These are phyloP conservation scores for Dromococcyx pavoninus DNA, from an alignment of 2,797 vertebrate species.

Conservation along the genomic window DNA sequence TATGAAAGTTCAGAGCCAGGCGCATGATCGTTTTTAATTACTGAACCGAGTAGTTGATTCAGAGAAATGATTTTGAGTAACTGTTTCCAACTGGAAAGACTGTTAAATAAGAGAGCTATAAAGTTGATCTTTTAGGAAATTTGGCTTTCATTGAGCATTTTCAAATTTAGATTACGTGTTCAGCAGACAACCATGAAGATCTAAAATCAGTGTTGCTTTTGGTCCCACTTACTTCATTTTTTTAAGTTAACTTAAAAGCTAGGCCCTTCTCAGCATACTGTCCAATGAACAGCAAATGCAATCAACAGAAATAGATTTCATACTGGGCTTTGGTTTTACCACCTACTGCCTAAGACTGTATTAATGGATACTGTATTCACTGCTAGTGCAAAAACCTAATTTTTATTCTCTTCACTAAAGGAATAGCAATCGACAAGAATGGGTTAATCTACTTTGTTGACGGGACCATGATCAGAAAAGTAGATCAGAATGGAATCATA, in stretches of 20 bases:
- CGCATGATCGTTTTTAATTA: not conserved
- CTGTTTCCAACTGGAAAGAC: conserved; percentile 19
- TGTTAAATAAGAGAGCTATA: not conserved
- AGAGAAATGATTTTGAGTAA: not conserved
- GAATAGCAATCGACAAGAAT: conserved; percentile 92
- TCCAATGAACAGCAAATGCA: not conserved
- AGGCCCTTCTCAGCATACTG: not conserved
- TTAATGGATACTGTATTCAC: not conserved
- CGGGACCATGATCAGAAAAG: conserved; percentile 95
- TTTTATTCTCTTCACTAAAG: conserved; percentile 71
- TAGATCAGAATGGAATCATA: conserved; percentile 96
- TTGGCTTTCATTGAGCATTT: conserved; percentile 13
- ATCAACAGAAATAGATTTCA: not conserved
- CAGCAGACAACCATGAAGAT: not conserved
- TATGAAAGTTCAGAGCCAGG: not conserved
- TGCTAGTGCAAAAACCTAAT: not conserved
- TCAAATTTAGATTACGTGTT: conserved; percentile 9
- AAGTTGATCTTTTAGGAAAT: conserved; percentile 16
- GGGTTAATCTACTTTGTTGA: conserved; percentile 98
- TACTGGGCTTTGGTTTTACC: not conserved
- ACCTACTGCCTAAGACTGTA: not conserved
- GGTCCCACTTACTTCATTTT: not conserved
- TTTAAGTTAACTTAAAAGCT: not conserved
- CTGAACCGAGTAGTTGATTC: not conserved
- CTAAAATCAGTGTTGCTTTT: not conserved